A percentile compares a stretch with the other conserved stretches of the same genome.
phyloP scores from a whole-genome alignment of 37 sponge, comb jelly and placozoan genomes.

The Cladorhizidae sp. region DNA sequence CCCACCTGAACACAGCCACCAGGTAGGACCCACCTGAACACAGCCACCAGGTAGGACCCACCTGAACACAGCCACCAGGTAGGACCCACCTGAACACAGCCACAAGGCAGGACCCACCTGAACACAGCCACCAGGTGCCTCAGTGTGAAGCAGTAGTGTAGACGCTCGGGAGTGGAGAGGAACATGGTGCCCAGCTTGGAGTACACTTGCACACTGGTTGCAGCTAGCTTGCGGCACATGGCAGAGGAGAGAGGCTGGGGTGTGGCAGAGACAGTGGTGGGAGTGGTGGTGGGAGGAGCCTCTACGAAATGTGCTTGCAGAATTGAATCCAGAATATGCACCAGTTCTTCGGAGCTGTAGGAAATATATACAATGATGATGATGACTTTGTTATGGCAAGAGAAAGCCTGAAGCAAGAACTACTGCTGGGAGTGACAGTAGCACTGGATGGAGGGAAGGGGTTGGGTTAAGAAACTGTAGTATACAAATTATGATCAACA shows the following conservation, averaged over 20 bases:
- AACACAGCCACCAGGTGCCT: slow-evolving; percentile 41
- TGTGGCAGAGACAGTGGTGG: background rate
- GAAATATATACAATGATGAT: background rate
- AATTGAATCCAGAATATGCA: slow-evolving; percentile 14
- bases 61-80: too few relatives aligned
- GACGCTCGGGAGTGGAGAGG: slow-evolving; percentile 34
- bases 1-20: too few relatives aligned
- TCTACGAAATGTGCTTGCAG: slow-evolving; percentile 5
- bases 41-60: too few relatives aligned
- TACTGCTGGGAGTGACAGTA: too few relatives aligned
- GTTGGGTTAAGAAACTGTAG: too few relatives aligned
- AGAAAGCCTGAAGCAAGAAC: too few relatives aligned
- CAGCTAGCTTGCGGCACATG: slow-evolving; percentile 13
- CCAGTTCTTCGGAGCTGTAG: slow-evolving; percentile 33
- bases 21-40: too few relatives aligned
- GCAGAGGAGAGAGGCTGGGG: background rate
- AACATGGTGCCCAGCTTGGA: slow-evolving; percentile 25
- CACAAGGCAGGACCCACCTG: slow-evolving; percentile 17
- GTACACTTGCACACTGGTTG: slow-evolving; percentile 48
- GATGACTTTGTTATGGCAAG: background rate
- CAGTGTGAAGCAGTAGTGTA: slow-evolving; percentile 57
- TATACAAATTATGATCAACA: background rate
- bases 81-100: too few relatives aligned
- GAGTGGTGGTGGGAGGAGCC: background rate
- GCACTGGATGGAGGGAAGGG: too few relatives aligned